Base-by-base conservation (phyloP, 2,113 vertebrate genomes). In the Trinectes maculatus region DNA sequence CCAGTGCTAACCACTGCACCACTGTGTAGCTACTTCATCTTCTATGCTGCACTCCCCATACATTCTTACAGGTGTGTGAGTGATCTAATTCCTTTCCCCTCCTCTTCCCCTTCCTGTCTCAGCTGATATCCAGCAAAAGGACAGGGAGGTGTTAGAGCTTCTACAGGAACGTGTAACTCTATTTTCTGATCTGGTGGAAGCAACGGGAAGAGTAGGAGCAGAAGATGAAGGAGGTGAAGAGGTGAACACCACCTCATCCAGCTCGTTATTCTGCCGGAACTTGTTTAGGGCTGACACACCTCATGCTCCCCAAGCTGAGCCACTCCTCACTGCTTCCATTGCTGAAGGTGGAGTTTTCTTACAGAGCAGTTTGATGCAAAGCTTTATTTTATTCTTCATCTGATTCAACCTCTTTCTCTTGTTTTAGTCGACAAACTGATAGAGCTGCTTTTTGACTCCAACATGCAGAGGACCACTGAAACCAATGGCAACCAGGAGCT, bases 81-180 rank as follows among this genome's bases (percentile, higher is more conserved):
- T n/a, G 9, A 31, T 24, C 18, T 40, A 49, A 40, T 24, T 42
- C 6, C 3, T 15, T 2, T 26, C 3, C 24, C 8, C 24, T 11
- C 10, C 18, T 4, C 9, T 11, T 5, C 12, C 28, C 39, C 21
- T 19, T 31, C 18, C 24, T 3, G 31, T 12, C 19, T 71, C 75
- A 97, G 96, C 93, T 64, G 95, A 96, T 26, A 93, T 97, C 74
- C 94, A 93, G 72, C 96, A 96, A 85, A 95, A 94, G 13, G 95
- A 98, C 79, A 85, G 90, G 0, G 94, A 96, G 22, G 91, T 98
- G 24, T 62, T 94, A 11, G 95, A 94, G 60, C 93, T 98, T 42
- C 91, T 97, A 6, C 94, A 95, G 82, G 95, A 98, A 85, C 94
- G 96, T 3, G 95, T 94, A 0, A 94, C 92, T 11, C 88, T 98